Evolutionary conservation across 2,888 invertebrate genomes (phyloP).

Genomic region (Mylabris sibirica): DNA sequence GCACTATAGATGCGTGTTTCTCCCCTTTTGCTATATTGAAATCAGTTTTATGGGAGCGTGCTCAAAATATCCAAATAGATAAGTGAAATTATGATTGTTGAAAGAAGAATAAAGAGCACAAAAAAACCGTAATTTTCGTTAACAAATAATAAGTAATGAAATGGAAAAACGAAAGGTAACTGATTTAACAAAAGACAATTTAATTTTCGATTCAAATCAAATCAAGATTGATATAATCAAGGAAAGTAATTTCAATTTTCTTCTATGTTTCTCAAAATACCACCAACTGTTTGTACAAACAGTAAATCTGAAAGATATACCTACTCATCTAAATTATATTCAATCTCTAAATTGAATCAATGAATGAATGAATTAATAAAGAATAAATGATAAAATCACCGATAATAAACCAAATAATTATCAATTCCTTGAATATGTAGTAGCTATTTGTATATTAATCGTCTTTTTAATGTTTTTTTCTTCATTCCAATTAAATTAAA

Average conservation of each 20-base stretch:
- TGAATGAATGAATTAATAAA: background rate
- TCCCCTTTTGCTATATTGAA: background rate
- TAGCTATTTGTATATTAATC: background rate
- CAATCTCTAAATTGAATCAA: background rate
- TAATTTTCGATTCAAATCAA: background rate
- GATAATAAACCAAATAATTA: background rate
- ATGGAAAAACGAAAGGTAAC: background rate
- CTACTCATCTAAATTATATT: background rate
- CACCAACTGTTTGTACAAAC: background rate
- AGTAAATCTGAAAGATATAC: background rate
- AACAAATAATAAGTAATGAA: background rate
- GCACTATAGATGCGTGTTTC: background rate
- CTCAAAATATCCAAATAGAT: background rate
- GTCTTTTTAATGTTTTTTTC: background rate
- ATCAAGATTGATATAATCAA: background rate
- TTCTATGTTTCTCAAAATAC: background rate
- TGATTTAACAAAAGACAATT: background rate
- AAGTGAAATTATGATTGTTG: background rate
- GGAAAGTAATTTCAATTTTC: slow-evolving; percentile 1
- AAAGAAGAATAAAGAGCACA: background rate
- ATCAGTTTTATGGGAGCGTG: background rate
- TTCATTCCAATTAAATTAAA: background rate
- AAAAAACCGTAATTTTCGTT: background rate
- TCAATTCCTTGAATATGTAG: background rate
- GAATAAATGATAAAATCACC: background rate